Percentiles rank a stretch among this genome's conserved stretches.
These are phyloP conservation scores for Dipodomys ordii DNA, from an alignment of 2,113 vertebrate species.

Conservation along the genomic window DNA sequence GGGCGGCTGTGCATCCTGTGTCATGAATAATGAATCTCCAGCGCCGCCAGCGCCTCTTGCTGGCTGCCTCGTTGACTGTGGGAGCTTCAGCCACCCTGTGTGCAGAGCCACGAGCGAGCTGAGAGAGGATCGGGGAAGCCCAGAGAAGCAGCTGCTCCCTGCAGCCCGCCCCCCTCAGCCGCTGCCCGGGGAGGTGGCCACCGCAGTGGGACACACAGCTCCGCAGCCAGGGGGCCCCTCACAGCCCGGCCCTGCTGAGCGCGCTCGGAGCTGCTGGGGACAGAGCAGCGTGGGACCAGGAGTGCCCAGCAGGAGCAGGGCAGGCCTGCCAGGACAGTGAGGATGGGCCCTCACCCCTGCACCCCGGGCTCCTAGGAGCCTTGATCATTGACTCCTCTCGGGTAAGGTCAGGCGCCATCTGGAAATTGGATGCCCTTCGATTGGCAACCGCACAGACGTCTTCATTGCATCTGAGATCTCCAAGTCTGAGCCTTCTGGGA, in stretches of 20 bases:
- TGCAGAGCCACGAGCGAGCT: background rate
- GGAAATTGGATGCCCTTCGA: slow-evolving; percentile 19
- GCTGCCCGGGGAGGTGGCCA: background rate
- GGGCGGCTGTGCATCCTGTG: slow-evolving; percentile 2
- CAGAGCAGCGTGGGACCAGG: background rate
- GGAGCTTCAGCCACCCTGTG: background rate
- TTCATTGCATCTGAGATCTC: background rate
- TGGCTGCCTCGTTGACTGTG: slow-evolving; percentile 57
- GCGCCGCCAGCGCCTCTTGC: slow-evolving; percentile 52
- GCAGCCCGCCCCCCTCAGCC: background rate
- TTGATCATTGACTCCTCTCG: background rate
- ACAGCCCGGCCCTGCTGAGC: background rate
- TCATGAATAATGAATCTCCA: slow-evolving; percentile 73
- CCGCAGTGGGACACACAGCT: background rate
- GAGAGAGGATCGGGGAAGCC: background rate
- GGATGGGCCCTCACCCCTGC: background rate
- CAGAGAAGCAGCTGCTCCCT: slow-evolving; percentile 38
- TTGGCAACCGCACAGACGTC: background rate
- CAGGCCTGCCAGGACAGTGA: background rate
- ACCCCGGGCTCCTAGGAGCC: background rate
- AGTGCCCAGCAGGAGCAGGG: too few species aligned
- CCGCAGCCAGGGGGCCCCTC: background rate
- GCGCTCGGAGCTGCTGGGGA: background rate
- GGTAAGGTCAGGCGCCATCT: background rate
- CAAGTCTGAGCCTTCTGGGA: background rate